Percentiles rank a stretch among this genome's conserved stretches.
Evolutionary conservation across 2,888 invertebrate species (phyloP).

Genomic region (Drosophila putrida): DNA sequence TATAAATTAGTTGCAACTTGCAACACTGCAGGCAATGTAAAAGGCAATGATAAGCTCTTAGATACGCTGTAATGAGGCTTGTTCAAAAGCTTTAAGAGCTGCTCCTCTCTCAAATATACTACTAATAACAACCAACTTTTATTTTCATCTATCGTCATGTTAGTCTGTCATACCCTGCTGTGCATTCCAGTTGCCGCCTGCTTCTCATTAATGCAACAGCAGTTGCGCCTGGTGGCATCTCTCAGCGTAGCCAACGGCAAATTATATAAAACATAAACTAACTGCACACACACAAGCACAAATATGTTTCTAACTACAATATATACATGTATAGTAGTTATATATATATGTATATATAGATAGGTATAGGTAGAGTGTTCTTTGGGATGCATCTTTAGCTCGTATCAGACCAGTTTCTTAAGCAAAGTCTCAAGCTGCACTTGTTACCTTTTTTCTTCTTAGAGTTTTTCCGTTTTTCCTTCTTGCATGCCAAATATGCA

Average conservation of each 20-base stretch:
- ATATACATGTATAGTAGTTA: slow-evolving; percentile 4
- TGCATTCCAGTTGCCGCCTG: slow-evolving; percentile 13
- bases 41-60: not conserved
- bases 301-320: slow-evolving; percentile 10
- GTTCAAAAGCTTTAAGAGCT: no score
- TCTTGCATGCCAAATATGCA: slow-evolving; percentile 78
- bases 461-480: slow-evolving; percentile 37
- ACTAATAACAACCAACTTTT: no score
- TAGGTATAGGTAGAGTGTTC: slow-evolving; percentile 7
- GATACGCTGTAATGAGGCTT: slow-evolving; percentile 29
- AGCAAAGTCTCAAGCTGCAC: slow-evolving; percentile 61
- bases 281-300: slow-evolving; percentile 25
- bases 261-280: slow-evolving; percentile 76
- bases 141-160: no score
- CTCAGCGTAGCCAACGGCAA: slow-evolving; percentile 55
- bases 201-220: slow-evolving; percentile 51
- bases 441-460: slow-evolving; percentile 60
- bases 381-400: slow-evolving; percentile 40
- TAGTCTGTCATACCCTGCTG: not conserved
- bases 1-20: slow-evolving; percentile 17
- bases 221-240: slow-evolving; percentile 58
- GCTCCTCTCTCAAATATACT: no score
- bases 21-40: not conserved
- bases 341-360: slow-evolving; percentile 13
- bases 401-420: slow-evolving; percentile 70